Base-by-base conservation (phyloP, 2,888 invertebrate genomes). In the Pyrgus malvae region DNA sequence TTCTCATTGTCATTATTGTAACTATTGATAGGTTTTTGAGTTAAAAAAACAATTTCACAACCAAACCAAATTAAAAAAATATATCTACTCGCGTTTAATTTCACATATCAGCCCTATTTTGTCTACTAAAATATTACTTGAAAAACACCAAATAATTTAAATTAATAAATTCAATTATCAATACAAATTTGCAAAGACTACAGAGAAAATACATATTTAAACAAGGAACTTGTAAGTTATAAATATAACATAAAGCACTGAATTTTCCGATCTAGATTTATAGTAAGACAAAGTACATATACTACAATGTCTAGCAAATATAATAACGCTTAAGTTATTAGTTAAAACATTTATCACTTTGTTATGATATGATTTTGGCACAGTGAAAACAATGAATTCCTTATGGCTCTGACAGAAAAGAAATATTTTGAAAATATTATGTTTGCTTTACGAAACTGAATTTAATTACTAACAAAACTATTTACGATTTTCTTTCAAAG, bases 331-430 rank as follows among this genome's bases (percentile, higher is more conserved):
- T 64, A 64, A 38, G 19, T 38, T 21, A 17, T 38, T 11, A 41
- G 33, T 73, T 77, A 76, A 63, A 79, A 74, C 69, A 72, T 76
- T 69, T 81, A 85, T 84, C 83, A 81, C 83, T 50, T 79, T 80
- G 81, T 79, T 61, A 81, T 81, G 84, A 87, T 87, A 88, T 89
- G 86, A 79, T 83, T 84, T 71, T 74, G 73, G 73, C 73, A 74
- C 73, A 66, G 63, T 65, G 56, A 65, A 61, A 63, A 62, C 54
- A 56, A 62, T 57, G 37, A 57, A 56, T 29, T 16, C 44, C n/a
- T 21, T 21, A 16, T 35, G n/a, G n/a, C n/a, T n/a, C n/a, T n/a
- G n/a, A n/a, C n/a, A n/a, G n/a, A n/a, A n/a, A n/a, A n/a, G n/a
- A n/a, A n/a, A n/a, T n/a, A n/a, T n/a, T n/a, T n/a, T n/a, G n/a